Evolutionary conservation across 2,797 vertebrate genomes (phyloP).

Genomic region (Catostomus latipinnis): DNA sequence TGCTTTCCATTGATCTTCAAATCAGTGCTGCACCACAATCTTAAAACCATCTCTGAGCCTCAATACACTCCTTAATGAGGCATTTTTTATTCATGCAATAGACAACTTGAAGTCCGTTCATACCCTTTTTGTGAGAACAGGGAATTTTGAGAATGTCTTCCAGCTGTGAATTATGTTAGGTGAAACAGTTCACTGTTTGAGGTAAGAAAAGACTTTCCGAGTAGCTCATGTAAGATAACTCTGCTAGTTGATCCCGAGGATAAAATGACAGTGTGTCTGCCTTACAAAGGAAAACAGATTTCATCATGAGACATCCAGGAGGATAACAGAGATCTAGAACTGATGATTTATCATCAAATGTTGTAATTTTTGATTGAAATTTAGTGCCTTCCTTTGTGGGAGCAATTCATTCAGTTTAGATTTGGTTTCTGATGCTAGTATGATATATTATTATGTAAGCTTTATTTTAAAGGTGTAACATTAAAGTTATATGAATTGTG

Average conservation of each 20-base stretch:
- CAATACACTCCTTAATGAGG: conserved; percentile 59
- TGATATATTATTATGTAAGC: not conserved
- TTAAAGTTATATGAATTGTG: conserved; percentile 31
- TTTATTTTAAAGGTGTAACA: not conserved
- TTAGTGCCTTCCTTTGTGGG: not conserved
- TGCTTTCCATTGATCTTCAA: conserved; percentile 50
- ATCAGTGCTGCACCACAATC: conserved; percentile 51
- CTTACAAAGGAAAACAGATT: conserved; percentile 38
- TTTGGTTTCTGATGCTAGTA: not conserved
- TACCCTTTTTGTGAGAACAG: conserved; percentile 62
- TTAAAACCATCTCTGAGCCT: conserved; percentile 48
- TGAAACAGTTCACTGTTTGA: conserved; percentile 31
- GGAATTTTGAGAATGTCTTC: conserved; percentile 51
- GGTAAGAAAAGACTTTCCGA: conserved; percentile 15
- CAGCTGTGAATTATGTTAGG: conserved; percentile 44
- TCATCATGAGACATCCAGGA: not conserved
- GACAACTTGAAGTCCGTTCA: conserved; percentile 46
- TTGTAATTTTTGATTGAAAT: conserved; percentile 12
- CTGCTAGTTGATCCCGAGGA: conserved; percentile 41
- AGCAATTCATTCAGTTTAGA: not conserved
- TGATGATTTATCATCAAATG: not conserved
- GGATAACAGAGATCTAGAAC: conserved; percentile 8
- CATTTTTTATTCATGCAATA: conserved; percentile 59
- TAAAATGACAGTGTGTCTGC: conserved; percentile 40
- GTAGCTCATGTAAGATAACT: conserved; percentile 24